Evolutionary conservation across 1,140 invertebrate species (phyloP), one percentile per base, ranked within the genome.

Genomic region (Sminthurinus signatus): DNA sequence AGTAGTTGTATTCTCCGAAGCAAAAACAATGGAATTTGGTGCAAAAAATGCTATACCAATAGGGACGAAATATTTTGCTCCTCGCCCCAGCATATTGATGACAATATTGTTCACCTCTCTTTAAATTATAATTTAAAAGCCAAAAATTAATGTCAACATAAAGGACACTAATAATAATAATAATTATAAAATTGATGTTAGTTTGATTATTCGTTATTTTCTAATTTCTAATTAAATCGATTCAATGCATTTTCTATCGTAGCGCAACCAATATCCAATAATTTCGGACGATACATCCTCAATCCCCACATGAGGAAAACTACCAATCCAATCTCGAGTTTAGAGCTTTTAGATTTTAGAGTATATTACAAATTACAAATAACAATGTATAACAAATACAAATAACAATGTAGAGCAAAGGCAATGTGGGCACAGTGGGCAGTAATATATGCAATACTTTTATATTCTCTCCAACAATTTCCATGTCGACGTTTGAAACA

Each of bases 1-100:
- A 28, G 25, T 28, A 10, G 50, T 3, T 8, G 4, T 52, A 8
- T 52, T 25, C 14, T 52, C 32, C 19, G 44, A 43, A 8, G 61
- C 61, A 29, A 42, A 48, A 32, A 62, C 61, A 5, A 52, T 25
- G 15, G 51, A 17, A 23, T 27, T 15, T 15, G 61, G 61, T 42
- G 29, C 21, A 32, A 31, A 62, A 2, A 56, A 19, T 1, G 42
- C 52, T 17, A 56, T 21, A 17, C 61, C 52, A 19, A 62, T 19
- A 14, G 61, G 61, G 8, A 62, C 61, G 21, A 56, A 23, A 48
- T 62, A 62, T 12, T 52, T 52, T 15, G 28, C 50, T 28, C 25
- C 14, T 12, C 50, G 50, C 4, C 23, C 14, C 15, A 52, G 23
- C 51, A 62, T 62, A 21, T 44, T 58, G 29, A 31, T 5, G n/a